Conservation (phyloP, 1,140 invertebrate species). For the Drosophila tristis region DNA sequence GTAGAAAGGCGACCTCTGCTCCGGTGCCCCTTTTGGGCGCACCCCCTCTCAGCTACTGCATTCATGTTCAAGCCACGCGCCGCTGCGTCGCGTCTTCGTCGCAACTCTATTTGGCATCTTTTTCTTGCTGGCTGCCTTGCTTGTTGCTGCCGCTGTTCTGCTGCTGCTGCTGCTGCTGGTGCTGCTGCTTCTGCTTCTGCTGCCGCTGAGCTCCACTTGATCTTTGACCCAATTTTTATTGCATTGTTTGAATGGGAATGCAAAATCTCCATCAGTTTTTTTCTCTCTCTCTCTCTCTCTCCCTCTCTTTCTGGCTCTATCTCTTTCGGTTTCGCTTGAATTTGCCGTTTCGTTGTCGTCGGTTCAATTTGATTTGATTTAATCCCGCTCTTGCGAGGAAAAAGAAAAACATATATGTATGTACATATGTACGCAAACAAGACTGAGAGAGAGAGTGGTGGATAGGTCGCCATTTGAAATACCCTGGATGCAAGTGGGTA, state of each 20-base stretch:
- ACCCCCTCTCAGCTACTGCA: slow-evolving; percentile 23
- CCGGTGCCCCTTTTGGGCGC: slow-evolving; percentile 7
- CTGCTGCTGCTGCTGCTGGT: slow-evolving; percentile 6
- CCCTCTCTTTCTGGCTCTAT: background rate
- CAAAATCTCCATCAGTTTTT: slow-evolving; percentile 37
- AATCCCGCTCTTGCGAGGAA: slow-evolving; percentile 29
- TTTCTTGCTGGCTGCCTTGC: slow-evolving; percentile 5
- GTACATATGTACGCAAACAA: background rate
- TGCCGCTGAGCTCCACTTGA: slow-evolving; percentile 77
- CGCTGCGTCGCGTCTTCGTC: slow-evolving; percentile 59
- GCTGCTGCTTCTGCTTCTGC: slow-evolving; percentile 25
- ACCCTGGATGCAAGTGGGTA: background rate
- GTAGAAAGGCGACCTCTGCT: slow-evolving; percentile 63
- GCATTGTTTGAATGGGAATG: slow-evolving; percentile 74
- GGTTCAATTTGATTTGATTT: slow-evolving; percentile 71
- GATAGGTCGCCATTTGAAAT: background rate
- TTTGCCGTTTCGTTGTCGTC: slow-evolving; percentile 66
- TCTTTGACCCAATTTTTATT: slow-evolving; percentile 83
- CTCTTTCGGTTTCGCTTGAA: slow-evolving; percentile 53
- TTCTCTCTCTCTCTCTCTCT: slow-evolving; percentile 4
- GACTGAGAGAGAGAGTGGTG: no score
- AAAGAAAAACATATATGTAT: slow-evolving; percentile 4
- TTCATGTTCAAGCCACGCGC: slow-evolving; percentile 71
- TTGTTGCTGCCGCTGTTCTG: slow-evolving; percentile 1
- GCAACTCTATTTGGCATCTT: slow-evolving; percentile 77